Evolutionary conservation across 2,888 invertebrate species (phyloP).

Genomic region (Dorcus parallelipipedus): DNA sequence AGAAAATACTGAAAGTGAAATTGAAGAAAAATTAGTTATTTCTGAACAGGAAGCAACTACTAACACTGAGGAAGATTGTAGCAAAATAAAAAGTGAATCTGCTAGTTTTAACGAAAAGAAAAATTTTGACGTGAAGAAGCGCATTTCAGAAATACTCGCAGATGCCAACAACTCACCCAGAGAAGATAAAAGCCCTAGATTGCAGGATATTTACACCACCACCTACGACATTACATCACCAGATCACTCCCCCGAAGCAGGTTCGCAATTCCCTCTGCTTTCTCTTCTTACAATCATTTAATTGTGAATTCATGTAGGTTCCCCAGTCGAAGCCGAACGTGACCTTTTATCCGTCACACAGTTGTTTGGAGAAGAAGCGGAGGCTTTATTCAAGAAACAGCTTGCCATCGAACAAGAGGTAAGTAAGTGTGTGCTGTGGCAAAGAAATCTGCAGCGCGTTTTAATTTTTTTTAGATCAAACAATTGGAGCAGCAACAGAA

Average conservation of each 20-base stretch:
- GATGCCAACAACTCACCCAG: constrained; percentile 34
- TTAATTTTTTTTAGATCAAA: constrained; percentile 53
- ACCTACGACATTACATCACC: constrained; percentile 41
- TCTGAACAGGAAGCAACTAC: background rate
- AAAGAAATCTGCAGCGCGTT: background rate
- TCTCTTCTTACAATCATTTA: constrained; percentile 5
- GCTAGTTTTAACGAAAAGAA: background rate
- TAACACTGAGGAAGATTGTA: background rate
- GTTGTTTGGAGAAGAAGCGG: constrained; percentile 54
- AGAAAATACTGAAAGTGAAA: constrained; percentile 4
- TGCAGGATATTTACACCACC: constrained; percentile 45
- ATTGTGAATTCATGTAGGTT: constrained; percentile 28
- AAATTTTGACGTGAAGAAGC: constrained; percentile 38
- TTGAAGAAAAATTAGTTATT: background rate
- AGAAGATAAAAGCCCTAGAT: constrained; percentile 41
- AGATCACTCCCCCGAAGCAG: constrained; percentile 38
- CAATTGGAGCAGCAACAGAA: constrained; percentile 56
- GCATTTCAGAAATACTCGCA: constrained; percentile 44
- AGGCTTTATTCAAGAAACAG: constrained; percentile 60
- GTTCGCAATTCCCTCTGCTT: constrained; percentile 25
- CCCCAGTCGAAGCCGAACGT: constrained; percentile 29
- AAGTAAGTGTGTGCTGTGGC: constrained; percentile 22
- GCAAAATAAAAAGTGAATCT: background rate
- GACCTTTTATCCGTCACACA: constrained; percentile 12
- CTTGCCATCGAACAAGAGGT: constrained; percentile 64